Percentiles rank a stretch among this genome's conserved stretches.
Conservation (phyloP, 1,140 invertebrate species). For the Ips nitidus region DNA sequence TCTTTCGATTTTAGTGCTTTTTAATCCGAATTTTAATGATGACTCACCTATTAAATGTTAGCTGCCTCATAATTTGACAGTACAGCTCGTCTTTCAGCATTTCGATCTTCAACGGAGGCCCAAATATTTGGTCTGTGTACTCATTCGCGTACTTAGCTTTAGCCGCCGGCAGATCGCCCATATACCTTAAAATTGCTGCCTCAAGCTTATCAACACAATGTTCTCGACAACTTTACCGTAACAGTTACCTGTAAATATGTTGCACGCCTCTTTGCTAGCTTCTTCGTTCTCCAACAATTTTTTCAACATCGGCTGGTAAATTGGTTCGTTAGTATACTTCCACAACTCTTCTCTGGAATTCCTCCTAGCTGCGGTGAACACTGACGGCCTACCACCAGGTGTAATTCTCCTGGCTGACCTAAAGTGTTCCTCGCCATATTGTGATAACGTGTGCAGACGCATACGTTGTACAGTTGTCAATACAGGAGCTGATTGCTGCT, state of each 20-base stretch:
- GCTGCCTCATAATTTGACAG: slow-evolving; percentile 92
- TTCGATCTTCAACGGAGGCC: slow-evolving; percentile 72
- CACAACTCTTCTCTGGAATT: slow-evolving; percentile 69
- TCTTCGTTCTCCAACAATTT: slow-evolving; percentile 77
- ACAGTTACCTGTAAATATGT: slow-evolving; percentile 36
- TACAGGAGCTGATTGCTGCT: slow-evolving; percentile 52
- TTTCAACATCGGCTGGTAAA: slow-evolving; percentile 83
- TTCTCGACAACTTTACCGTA: background rate
- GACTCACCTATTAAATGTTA: slow-evolving; percentile 73
- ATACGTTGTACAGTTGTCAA: slow-evolving; percentile 60
- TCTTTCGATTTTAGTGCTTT: too few species aligned
- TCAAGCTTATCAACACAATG: slow-evolving; percentile 48
- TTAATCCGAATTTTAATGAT: too few species aligned
- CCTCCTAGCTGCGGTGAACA: slow-evolving; percentile 63
- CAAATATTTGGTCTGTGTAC: slow-evolving; percentile 89
- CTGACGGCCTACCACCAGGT: slow-evolving; percentile 63
- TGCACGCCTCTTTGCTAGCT: slow-evolving; percentile 67
- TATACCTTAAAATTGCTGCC: slow-evolving; percentile 86
- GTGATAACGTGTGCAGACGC: slow-evolving; percentile 77
- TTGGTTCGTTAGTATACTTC: slow-evolving; percentile 80
- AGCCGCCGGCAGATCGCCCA: slow-evolving; percentile 87
- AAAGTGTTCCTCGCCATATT: slow-evolving; percentile 82
- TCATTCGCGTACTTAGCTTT: slow-evolving; percentile 68
- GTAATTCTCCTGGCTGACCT: slow-evolving; percentile 59
- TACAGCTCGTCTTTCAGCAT: slow-evolving; percentile 87